These are phyloP conservation scores for Campoplex nolae DNA, from an alignment of 2,888 invertebrate genomes.

Conservation along the genomic window DNA sequence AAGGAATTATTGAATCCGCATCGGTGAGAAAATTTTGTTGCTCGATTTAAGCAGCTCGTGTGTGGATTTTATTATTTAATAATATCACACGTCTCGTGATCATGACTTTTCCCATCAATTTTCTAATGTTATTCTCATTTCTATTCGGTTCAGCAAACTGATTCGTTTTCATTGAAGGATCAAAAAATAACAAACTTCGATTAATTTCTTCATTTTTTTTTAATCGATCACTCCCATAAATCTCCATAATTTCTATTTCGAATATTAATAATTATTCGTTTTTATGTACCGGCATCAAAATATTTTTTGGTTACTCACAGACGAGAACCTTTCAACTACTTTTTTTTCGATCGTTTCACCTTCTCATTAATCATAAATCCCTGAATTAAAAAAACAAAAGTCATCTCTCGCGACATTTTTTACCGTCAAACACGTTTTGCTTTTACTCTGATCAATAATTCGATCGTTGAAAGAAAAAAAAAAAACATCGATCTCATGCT, in stretches of 20 bases:
- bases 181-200: neutral
- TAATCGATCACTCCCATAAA: no score
- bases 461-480: neutral
- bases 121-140: neutral
- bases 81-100: neutral
- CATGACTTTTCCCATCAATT: neutral
- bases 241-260: no score
- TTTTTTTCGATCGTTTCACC: no score
- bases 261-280: neutral
- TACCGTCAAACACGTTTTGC: neutral
- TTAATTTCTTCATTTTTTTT: neutral
- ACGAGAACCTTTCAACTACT: no score
- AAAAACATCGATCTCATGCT: neutral
- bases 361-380: no score
- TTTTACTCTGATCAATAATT: neutral
- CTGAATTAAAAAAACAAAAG: neutral
- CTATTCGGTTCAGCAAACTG: neutral
- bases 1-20: neutral
- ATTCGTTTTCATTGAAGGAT: neutral
- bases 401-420: neutral
- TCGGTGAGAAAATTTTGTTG: neutral
- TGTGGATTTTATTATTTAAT: neutral
- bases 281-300: neutral
- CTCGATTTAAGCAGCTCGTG: neutral
- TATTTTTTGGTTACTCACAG: neutral